Evolutionary conservation across 2,888 invertebrate species (phyloP), one percentile per base, ranked within the genome.

Genomic region (Beris morrisii): DNA sequence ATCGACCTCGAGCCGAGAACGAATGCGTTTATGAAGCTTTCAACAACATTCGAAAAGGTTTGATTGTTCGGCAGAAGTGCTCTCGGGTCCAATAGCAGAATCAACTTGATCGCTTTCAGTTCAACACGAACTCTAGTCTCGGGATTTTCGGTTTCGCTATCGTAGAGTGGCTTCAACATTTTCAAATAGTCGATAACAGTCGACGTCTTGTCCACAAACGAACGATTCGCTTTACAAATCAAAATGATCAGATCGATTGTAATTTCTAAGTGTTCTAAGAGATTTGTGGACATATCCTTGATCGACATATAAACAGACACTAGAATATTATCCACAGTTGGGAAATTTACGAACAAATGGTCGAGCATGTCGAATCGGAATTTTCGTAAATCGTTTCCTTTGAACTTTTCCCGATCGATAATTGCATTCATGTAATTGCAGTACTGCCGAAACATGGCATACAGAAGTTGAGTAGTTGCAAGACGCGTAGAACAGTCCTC

Each of bases 11-110:
- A 32, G 1, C 32, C 38, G 1, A 61, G 38, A 12, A 77, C 70
- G 68, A 83, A 86, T 2, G 86, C 84, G 71, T 84, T 84, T 32
- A 86, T 75, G 76, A 87, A 85, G 5, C 86, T 85, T 2, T 80
- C 78, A 59, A 87, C 80, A 3, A 86, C 79, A 31, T 84, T 83
- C 71, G 82, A 82, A 66, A 86, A 87, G 72, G 85, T 81, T 11
- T 81, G 72, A 71, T 83, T 83, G 65, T 81, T 80, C 0, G 85
- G 74, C n/a, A 85, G 82, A 66, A 86, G 77, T 0, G 83, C 82
- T 12, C 83, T 81, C 54, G 82, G 83, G 61, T 85, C 84, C 7
- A 81, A 67, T 57, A 75, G 50, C 12, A 81, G 68, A 43, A 81
- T 79, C 0, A 79, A 74, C 68, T 79, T 79, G 2, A 81, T 75